Base-by-base conservation (phyloP, 2,888 invertebrate genomes). In the Synanthedon myopaeformis region DNA sequence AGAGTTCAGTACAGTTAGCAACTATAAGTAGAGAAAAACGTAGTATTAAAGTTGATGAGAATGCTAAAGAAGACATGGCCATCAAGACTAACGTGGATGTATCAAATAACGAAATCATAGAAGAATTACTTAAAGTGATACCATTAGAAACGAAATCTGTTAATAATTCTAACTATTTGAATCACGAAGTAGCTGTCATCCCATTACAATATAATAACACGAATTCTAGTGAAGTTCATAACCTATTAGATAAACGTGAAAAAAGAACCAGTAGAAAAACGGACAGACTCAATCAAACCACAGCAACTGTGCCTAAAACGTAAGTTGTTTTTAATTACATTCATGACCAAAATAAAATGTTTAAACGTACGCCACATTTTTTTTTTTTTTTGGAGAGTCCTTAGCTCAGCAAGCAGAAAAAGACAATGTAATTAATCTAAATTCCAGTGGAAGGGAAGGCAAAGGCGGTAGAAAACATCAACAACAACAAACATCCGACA, bases 181-280 rank as follows among this genome's bases (percentile, higher is more conserved):
- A 57, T 14, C 71, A 72, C 58, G 81, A 82, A 72, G 72, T 77
- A 58, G 73, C 73, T 3, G 77, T 84, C 0, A 72, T 84, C 54
- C 82, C 83, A 3, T 59, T 82, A 53, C 79, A 81, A 52, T 74
- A 81, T 55, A 79, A 72, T 50, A 79, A 72, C 12, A 85, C 80
- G 0, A 87, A 86, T 67, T 82, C 84, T 0, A 84, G 85, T 42
- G 85, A 82, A 67, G 72, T 76, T 4, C 64, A 73, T 50, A 83
- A 82, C 59, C 68, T 76, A 54, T 57, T 79, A 23, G 86, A 86
- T 42, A 84, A 76, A 61, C 76, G 86, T 50, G 84, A 88, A 42
- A 88, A 88, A 61, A 80, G 88, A 54, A 88, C 88, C 0, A 88
- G 87, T 61, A 80, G 88, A 55, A 88, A 88, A 65, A 85, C 87